A percentile compares a stretch with the other conserved stretches of the same genome.
Evolutionary conservation across 2,113 vertebrate species (phyloP).

Genomic region (Corydoras maculifer): DNA sequence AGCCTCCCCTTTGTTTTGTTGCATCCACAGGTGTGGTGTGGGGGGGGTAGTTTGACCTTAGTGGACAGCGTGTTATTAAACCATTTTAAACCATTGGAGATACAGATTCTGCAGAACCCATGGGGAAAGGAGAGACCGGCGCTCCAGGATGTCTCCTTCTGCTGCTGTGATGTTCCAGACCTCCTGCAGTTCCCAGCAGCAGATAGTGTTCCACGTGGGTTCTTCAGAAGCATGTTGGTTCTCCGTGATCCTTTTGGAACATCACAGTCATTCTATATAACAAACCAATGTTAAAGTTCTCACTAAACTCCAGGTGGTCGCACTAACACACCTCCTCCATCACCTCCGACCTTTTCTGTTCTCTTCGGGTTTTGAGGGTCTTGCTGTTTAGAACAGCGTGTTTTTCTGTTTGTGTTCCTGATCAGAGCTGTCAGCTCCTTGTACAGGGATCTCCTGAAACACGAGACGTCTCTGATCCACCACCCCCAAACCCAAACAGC

Average conservation of each 20-base stretch:
- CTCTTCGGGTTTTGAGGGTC: slow-evolving; percentile 21
- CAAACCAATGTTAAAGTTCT: no score
- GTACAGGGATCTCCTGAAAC: slow-evolving; percentile 62
- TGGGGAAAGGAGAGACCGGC: not conserved
- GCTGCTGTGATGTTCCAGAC: not conserved
- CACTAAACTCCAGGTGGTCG: no score
- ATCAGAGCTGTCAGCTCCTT: slow-evolving; percentile 39
- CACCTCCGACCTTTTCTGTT: no score
- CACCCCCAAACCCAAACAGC: slow-evolving; percentile 52
- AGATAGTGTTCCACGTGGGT: no score
- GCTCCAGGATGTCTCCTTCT: no score
- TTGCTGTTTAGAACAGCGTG: slow-evolving; percentile 18
- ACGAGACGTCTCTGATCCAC: slow-evolving; percentile 61
- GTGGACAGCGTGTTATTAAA: slow-evolving; percentile 26
- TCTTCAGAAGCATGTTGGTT: no score
- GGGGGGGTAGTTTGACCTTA: slow-evolving; percentile 19
- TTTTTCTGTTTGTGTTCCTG: not conserved
- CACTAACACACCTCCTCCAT: no score
- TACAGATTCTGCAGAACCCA: not conserved
- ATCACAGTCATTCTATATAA: no score
- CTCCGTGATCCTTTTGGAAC: no score
- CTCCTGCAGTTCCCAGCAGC: not conserved
- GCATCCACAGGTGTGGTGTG: slow-evolving; percentile 30
- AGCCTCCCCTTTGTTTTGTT: slow-evolving; percentile 24
- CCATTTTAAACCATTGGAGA: slow-evolving; percentile 11